A percentile compares a stretch with the other conserved stretches of the same genome.
phyloP scores from a whole-genome alignment of 2,113 vertebrate genomes.

The Pituophis catenifer region DNA sequence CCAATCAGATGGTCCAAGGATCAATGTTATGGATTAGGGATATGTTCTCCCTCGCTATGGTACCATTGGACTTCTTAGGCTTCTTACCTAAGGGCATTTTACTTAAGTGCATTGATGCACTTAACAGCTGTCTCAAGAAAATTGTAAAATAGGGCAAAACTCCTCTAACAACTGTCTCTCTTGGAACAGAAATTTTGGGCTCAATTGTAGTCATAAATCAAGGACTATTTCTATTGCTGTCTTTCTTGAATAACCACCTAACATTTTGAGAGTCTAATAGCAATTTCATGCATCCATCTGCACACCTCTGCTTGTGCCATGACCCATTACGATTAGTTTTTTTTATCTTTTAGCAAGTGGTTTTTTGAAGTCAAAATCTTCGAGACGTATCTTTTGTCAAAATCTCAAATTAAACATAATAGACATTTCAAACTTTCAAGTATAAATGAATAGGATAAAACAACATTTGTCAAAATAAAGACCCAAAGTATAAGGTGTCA shows the following conservation, averaged over 20 bases:
- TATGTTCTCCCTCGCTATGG: not conserved
- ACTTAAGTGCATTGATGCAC: not conserved
- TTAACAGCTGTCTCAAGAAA: not conserved
- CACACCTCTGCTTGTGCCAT: not conserved
- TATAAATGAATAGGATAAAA: slow-evolving; percentile 58
- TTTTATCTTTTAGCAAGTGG: not conserved
- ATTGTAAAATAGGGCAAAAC: not conserved
- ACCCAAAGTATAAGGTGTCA: slow-evolving; percentile 58
- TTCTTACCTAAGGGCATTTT: not conserved
- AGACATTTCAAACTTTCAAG: slow-evolving; percentile 51
- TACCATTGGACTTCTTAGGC: not conserved
- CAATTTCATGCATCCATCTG: not conserved
- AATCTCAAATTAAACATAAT: slow-evolving; percentile 53
- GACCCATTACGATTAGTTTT: not conserved
- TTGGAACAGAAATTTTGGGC: not conserved
- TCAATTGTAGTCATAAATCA: not conserved
- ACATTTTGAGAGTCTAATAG: not conserved
- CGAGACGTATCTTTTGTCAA: slow-evolving; percentile 40
- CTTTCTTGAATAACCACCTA: not conserved
- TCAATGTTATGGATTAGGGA: not conserved
- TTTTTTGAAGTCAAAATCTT: slow-evolving; percentile 37
- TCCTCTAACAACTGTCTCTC: not conserved
- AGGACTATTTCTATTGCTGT: not conserved
- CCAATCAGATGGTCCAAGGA: not conserved
- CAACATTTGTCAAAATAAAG: slow-evolving; percentile 60